Base-by-base conservation (phyloP, 2,888 invertebrate genomes). In the Ochropacha duplaris region DNA sequence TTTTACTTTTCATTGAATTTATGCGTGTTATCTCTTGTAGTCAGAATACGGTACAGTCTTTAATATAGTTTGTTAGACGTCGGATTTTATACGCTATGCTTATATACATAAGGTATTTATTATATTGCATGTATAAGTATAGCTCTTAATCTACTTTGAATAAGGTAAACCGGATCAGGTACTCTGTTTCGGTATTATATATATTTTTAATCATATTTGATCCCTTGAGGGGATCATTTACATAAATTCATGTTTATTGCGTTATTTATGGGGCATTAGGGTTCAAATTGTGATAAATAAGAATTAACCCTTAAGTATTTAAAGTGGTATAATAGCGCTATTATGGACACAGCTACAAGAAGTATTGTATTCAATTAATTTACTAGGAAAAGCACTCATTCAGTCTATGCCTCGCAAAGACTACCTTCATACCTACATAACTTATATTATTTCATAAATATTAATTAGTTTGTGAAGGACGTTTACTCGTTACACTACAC, bases 321-420 rank as follows among this genome's bases (percentile, higher is more conserved):
- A 39, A 16, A 19, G 19, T 19, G 2, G 1, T n/a, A 36, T n/a
- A 36, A 36, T 3, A 12, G 12, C 14, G 34, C 1, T 34, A 12
- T 1, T 14, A 19, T 31, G n/a, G 44, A 44, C 44, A 19, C 44
- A 44, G 19, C 44, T 44, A 19, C 44, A 19, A 44, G 19, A 44
- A 14, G 0, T 19, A 36, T 36, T n/a, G 5, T 8, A 36, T 1
- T 44, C 19, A 44, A 44, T 44, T 44, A 19, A 12, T 52, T 34
- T 22, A 5, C 14, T 31, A 34, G 19, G 34, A 52, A 44, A 52
- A 34, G 26, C 50, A 50, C 50, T 28, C 50, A 6, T 51, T 51
- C 71, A 66, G 78, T 72, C 78, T 68, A 71, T 74, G 75, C 76
- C 63, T 71, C 56, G 77, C 74, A 77, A 68, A 74, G 69, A 77